Conservation (phyloP, 2,113 vertebrate species). For the Balaenoptera acutorostrata region DNA sequence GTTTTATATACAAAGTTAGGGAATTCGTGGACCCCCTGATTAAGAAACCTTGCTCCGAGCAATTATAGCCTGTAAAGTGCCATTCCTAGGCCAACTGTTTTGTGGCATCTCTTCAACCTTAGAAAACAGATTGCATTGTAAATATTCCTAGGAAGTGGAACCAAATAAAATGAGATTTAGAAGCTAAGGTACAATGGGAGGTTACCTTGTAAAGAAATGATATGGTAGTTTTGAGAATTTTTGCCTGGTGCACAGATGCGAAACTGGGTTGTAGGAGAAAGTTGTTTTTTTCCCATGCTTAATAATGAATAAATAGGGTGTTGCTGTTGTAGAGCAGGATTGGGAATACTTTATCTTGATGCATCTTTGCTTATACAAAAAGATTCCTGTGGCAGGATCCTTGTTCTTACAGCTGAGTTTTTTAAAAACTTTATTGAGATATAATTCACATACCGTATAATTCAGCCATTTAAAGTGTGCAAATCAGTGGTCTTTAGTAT, state of each 20-base stretch:
- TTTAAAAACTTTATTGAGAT: background rate
- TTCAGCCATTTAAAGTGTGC: background rate
- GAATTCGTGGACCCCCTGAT: background rate
- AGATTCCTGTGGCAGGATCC: background rate
- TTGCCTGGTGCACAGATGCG: slow-evolving; percentile 38
- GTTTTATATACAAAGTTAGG: background rate
- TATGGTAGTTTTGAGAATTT: slow-evolving; percentile 67
- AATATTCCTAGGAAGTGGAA: slow-evolving; percentile 70
- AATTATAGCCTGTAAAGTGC: background rate
- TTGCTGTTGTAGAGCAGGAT: slow-evolving; percentile 30
- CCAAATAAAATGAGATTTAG: slow-evolving; percentile 48
- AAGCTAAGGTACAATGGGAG: slow-evolving; percentile 1
- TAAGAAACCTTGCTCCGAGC: background rate
- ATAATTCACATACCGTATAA: background rate
- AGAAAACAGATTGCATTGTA: background rate
- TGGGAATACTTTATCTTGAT: slow-evolving; percentile 1
- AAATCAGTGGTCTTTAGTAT: background rate
- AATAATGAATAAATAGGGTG: slow-evolving; percentile 28
- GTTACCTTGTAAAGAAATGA: slow-evolving; percentile 62
- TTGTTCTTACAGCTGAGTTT: background rate
- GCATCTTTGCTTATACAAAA: background rate
- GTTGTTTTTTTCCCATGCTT: slow-evolving; percentile 64
- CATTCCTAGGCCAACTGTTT: background rate
- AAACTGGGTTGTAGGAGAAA: slow-evolving; percentile 40
- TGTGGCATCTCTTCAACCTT: background rate